phyloP scores from a whole-genome alignment of 2,797 vertebrate genomes.

The Sebastes matsubarae region DNA sequence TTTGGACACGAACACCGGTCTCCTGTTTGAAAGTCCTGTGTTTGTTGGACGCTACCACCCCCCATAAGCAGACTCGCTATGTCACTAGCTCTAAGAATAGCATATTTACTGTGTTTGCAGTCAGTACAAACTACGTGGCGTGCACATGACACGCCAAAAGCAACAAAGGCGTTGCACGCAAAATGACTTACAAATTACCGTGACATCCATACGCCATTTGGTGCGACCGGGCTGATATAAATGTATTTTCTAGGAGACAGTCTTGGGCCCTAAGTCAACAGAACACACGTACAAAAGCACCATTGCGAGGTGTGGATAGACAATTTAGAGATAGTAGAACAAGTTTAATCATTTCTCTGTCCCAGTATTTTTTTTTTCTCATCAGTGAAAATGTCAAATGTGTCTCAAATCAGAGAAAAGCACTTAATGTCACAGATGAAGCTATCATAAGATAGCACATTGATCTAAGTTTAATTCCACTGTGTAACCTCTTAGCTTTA shows the following conservation, averaged over 20 bases:
- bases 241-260: background rate
- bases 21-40: background rate
- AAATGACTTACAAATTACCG: background rate
- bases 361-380: background rate
- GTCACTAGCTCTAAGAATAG: background rate
- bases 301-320: background rate
- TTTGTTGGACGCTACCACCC: background rate
- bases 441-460: background rate
- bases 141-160: background rate
- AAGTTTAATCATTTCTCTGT: background rate
- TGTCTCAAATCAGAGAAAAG: background rate
- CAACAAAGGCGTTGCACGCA: background rate
- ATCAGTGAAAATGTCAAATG: background rate
- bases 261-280: background rate
- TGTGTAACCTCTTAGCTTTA: background rate
- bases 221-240: background rate
- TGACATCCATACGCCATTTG: background rate
- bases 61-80: background rate
- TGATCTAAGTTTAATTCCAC: background rate
- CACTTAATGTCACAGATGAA: background rate
- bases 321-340: background rate
- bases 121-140: background rate
- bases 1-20: background rate
- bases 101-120: too few relatives aligned
- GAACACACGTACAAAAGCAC: background rate